phyloP scores from a whole-genome alignment of 2,888 invertebrate genomes.

The Apamea sordens region DNA sequence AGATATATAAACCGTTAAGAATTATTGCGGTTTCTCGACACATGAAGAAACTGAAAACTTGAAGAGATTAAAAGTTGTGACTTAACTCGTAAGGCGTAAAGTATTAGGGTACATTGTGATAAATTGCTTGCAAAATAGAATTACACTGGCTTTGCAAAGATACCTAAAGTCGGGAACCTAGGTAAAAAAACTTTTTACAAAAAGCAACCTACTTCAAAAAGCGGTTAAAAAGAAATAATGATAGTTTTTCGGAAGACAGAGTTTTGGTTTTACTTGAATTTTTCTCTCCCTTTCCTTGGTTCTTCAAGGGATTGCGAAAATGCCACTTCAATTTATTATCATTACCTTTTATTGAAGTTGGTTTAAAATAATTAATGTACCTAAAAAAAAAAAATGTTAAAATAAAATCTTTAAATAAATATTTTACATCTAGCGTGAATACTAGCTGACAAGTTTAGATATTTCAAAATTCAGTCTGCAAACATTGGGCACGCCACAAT shows the following conservation, averaged over 20 bases:
- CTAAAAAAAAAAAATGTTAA: background rate
- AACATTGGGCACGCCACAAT: too few relatives aligned
- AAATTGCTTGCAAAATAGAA: slow-evolving; percentile 22
- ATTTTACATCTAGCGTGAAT: background rate
- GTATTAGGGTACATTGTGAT: slow-evolving; percentile 25
- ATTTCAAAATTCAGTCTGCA: background rate
- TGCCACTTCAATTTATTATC: too few relatives aligned
- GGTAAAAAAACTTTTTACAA: background rate
- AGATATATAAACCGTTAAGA: slow-evolving; percentile 49
- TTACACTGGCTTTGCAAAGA: slow-evolving; percentile 17
- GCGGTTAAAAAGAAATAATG: background rate
- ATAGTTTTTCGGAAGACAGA: too few relatives aligned
- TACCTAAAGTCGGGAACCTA: background rate
- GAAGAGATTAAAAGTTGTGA: slow-evolving; percentile 42
- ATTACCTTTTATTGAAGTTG: background rate
- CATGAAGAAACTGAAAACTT: slow-evolving; percentile 38
- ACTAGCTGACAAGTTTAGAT: background rate
- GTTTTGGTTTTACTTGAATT: background rate
- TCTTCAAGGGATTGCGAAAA: background rate
- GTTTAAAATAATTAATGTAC: background rate
- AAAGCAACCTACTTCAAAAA: background rate
- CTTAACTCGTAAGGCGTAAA: slow-evolving; percentile 18
- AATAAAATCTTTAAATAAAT: background rate
- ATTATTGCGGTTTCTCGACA: slow-evolving; percentile 49
- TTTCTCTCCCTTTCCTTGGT: background rate